Base-by-base conservation (phyloP, 2,113 vertebrate species). In the Corythoichthys haematopterus region DNA sequence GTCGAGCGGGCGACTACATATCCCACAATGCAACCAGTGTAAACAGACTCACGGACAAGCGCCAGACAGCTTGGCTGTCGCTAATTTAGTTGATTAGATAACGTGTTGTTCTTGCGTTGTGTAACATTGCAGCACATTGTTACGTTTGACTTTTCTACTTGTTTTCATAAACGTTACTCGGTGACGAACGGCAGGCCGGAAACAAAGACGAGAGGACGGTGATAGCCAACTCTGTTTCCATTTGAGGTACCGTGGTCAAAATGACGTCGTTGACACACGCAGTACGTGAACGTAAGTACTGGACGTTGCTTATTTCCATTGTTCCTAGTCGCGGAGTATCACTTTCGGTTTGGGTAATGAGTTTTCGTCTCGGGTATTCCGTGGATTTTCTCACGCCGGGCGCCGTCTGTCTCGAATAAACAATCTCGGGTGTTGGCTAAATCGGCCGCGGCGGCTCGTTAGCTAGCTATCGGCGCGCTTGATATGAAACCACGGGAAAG, bases 401-500 rank as follows among this genome's bases (percentile, higher is more conserved):
- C 66, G 69, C 52, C 20, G 16, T 62, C 0, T 74, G 63, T 0
- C 0, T 0, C 0, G 0, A 0, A 35, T 1, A 74, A 4, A 70
- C 69, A 51, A 80, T 80, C 83, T 85, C 72, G 0, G 74, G 4
- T 0, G 61, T 46, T 71, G 81, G 73, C 77, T 57, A 1, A 10
- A 13, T 14, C 4, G 16, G 43, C 4, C 12, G 64, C 36, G 46
- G 1, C 3, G 10, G 59, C 37, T 12, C n/a, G 37, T 10, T 8
- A 8, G 37, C 9, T 14, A 16, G 37, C 8, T n/a, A 59, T 45
- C 58, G 52, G 56, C 67, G 52, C 40, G 46, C 46, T 2, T 79
- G 87, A 66, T 51, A 89, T 87, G 88, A 92, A 94, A 93, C 94
- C 93, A 36, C 88, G 88, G 64, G 92, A 94, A 89, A 87, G 90